These are phyloP conservation scores for Hapalemur alaotrensis DNA, from an alignment of 2,797 vertebrate genomes.

Conservation along the genomic window DNA sequence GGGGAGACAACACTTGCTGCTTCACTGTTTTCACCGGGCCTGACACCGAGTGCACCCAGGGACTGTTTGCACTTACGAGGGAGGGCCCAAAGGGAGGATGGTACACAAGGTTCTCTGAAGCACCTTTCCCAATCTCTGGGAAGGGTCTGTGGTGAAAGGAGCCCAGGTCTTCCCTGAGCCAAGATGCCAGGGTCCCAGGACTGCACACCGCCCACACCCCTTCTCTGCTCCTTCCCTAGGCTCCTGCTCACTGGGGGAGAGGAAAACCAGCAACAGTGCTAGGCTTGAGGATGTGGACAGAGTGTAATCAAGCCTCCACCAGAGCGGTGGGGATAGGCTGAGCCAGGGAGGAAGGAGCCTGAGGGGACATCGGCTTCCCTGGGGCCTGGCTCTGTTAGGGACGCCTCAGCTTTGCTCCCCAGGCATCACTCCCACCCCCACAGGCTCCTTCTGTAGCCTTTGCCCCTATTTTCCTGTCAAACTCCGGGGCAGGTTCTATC, in stretches of 20 bases:
- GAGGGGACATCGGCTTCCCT: background rate
- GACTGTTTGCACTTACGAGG: background rate
- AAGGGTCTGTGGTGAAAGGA: background rate
- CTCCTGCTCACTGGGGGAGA: background rate
- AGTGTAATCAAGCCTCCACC: background rate
- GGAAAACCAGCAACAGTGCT: slow-evolving; percentile 10
- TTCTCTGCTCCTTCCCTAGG: background rate
- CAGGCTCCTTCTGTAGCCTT: background rate
- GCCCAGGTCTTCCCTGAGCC: background rate
- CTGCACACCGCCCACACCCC: background rate
- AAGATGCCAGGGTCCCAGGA: background rate
- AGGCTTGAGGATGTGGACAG: background rate
- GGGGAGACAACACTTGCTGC: background rate
- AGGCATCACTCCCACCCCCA: background rate
- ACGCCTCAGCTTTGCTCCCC: background rate
- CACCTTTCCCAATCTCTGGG: background rate
- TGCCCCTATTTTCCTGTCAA: background rate
- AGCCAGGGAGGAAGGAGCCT: background rate
- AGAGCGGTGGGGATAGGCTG: background rate
- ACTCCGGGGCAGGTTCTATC: background rate
- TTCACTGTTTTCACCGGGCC: background rate
- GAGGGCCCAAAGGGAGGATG: background rate
- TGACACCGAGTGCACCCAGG: background rate
- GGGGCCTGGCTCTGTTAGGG: background rate
- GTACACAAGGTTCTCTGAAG: background rate